Evolutionary conservation across 2,113 vertebrate species (phyloP).

Genomic region (Corvus cornix): DNA sequence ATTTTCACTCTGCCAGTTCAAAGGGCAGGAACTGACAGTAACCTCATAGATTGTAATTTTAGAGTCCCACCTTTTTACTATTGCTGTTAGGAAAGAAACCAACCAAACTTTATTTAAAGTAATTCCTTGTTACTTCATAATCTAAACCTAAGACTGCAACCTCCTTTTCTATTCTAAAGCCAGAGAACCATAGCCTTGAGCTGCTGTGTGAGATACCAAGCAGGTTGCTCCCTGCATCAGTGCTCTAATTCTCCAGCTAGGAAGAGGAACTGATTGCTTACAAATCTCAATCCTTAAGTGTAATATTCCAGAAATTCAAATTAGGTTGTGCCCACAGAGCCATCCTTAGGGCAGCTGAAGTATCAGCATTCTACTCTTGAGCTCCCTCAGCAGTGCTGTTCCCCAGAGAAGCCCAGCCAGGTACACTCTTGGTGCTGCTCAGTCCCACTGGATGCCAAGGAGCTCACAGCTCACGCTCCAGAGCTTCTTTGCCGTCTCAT

Average conservation of each 20-base stretch:
- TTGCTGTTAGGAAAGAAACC: background rate
- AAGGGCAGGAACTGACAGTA: background rate
- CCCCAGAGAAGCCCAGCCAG: background rate
- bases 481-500: conserved; percentile 83
- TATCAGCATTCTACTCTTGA: background rate
- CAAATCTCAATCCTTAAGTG: background rate
- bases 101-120: background rate
- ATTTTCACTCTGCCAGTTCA: background rate
- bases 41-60: background rate
- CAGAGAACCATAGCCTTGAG: background rate
- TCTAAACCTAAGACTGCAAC: background rate
- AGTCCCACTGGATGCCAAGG: conserved; percentile 86
- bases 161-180: background rate
- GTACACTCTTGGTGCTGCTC: background rate
- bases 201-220: background rate
- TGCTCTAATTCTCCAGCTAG: background rate
- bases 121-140: background rate
- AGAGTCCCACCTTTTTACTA: background rate
- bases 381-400: background rate
- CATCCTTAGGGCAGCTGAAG: background rate
- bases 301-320: background rate
- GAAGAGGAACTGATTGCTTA: background rate
- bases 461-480: conserved; percentile 91
- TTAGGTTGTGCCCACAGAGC: background rate
- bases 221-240: background rate